Evolutionary conservation across 2,888 invertebrate genomes (phyloP), one percentile per base, ranked within the genome.

Genomic region (Bombyx huttoni): DNA sequence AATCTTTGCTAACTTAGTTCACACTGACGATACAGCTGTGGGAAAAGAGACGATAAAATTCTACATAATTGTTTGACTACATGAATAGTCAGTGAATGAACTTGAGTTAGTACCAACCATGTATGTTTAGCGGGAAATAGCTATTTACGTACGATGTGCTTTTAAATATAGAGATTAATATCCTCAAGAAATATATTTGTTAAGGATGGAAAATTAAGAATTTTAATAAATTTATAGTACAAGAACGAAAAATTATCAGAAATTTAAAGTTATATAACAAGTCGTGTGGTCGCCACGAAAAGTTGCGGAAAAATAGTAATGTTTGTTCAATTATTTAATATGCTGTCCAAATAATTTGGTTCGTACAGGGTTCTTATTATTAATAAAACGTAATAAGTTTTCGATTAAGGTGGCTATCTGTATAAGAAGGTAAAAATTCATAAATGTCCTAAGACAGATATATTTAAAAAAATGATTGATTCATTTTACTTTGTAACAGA

Each of bases 21-120:
- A 63, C 67, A 70, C 63, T 62, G 64, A 68, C 71, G 78, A 78
- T 78, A 81, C 71, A 73, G 81, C 82, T 78, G 85, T 84, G 85
- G 78, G 81, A 84, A 82, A 73, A 70, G 67, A 78, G 68, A 76
- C 72, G 72, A 77, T 76, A 70, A 78, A 75, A 69, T 71, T 70
- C 71, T 67, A 73, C 69, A 72, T 80, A 78, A 82, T 82, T 81
- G 75, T 79, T 73, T 69, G 68, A 73, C 75, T 70, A 75, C 72
- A 73, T 74, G 74, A 77, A 78, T 73, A 70, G 73, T 70, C 73
- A 73, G 73, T 67, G 74, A 75, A 75, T 70, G 71, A 70, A 73
- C 73, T 40, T 61, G 70, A 70, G 69, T 67, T 67, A 68, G 63
- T 68, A 59, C 68, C 64, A 64, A 62, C 63, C 60, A 69, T 65